Base-by-base conservation (phyloP, 37 sponge, comb jelly and placozoan species). In the Oscarella lobularis region DNA sequence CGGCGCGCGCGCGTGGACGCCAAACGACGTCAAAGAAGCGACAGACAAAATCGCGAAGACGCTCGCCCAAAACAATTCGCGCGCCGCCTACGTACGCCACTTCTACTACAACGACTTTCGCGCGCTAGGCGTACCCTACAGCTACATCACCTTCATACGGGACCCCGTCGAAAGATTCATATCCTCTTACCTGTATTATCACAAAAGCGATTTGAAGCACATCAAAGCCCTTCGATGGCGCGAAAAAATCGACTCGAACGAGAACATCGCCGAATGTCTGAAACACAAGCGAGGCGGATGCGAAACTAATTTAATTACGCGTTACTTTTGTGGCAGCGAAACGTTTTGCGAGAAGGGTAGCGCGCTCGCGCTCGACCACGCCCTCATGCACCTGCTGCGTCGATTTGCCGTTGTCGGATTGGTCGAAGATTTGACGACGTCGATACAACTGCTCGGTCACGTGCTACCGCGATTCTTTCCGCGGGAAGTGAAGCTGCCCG, bases 251-350 rank as follows among this genome's bases (percentile, higher is more conserved):
- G 60, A 27, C 9, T 9, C 20, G 14, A 76, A 81, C 0, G 90
- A 89, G 65, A 65, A 73, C 32, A 73, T 93, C 0, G 4, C 30
- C 0, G 77, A 77, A 2, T 93, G 94, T 35, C 9, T 93, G 3
- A 40, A 36, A 3, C 38, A 80, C 3, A 30, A 81, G 40, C 84
- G 83, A 36, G 79, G 78, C 0, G 94, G 94, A 2, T 93, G 94
- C 54, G 72, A 69, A 0, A 72, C 37, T 14, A 93, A 93, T 72
- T 38, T 86, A 5, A 81, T 93, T 82, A 93, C 94, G 0, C 85
- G 82, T 67, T 93, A 89, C 36, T 93, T 93, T 36, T 93, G 94
- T 84, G 94, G 94, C 1, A 86, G 89, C 38, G 77, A 81, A 4
- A 6, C 33, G 0, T 83, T 73, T 60, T 93, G 94, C 81, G 55